Base-by-base conservation (phyloP, 2,888 invertebrate genomes). In the Bhutanitis thaidina region DNA sequence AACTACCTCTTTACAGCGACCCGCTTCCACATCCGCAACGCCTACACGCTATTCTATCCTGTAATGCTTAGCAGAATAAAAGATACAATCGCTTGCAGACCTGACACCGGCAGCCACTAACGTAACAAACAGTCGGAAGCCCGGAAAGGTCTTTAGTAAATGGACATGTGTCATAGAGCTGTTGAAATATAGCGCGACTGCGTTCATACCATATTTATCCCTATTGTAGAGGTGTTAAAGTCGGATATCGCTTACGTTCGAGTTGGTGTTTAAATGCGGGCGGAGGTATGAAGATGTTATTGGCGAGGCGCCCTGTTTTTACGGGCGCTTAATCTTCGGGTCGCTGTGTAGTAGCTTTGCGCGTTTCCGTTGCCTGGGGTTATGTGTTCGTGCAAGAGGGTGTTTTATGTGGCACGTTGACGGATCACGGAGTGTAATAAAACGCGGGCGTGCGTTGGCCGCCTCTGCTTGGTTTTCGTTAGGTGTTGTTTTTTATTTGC, bases 241-340 rank as follows among this genome's bases (percentile, higher is more conserved):
- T 51, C 49, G 49, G 43, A 53, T 61, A 64, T 71, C 7, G 58
- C 30, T n/a, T 43, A 52, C 54, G 49, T 50, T 61, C 57, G 59
- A 57, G 67, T 61, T 65, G 62, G 67, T 58, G 62, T 64, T 57
- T 27, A 35, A 46, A 46, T 60, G n/a, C 62, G 66, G 39, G 44
- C 27, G 44, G n/a, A 39, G 44, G 75, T 77, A 84, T 85, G 80
- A 82, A 85, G 84, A 85, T 80, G 80, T 84, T 83, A 85, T 77
- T 76, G 76, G 77, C 71, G 67, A 66, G 73, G 76, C 77, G 75
- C 78, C 77, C 81, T 69, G 74, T 69, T 82, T 84, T 86, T 83
- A 86, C 81, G 84, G 84, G 80, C 79, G 81, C 81, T 84, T 86
- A 85, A 86, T 85, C 85, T 84, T 67, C 71, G 72, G 74, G 77